phyloP scores from a whole-genome alignment of 2,888 invertebrate genomes.

The Abscondita cerata region DNA sequence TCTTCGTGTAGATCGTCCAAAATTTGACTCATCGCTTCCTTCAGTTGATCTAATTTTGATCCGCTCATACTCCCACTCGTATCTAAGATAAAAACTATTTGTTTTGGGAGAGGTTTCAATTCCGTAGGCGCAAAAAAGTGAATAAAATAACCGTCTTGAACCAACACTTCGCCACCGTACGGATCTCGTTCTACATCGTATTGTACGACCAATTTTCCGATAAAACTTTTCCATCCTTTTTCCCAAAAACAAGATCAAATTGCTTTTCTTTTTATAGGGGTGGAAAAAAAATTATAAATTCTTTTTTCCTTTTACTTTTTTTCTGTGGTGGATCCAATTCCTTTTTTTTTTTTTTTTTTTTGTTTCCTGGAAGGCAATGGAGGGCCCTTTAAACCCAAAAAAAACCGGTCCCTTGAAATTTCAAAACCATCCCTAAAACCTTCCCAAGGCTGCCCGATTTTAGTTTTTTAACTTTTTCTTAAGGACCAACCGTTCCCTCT shows the following conservation, averaged over 20 bases:
- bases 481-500: no score
- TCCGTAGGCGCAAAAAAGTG: slow-evolving; percentile 75
- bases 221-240: slow-evolving; percentile 59
- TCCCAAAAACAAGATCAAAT: slow-evolving; percentile 56
- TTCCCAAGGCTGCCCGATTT: no score
- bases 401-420: no score
- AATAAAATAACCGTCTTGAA: slow-evolving; percentile 75
- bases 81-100: slow-evolving; percentile 76
- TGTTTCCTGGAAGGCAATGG: no score
- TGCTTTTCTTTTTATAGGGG: no score
- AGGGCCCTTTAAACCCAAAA: no score
- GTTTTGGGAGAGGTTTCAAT: slow-evolving; percentile 66
- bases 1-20: slow-evolving; percentile 66
- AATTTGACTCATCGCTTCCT: slow-evolving; percentile 72
- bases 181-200: slow-evolving; percentile 70
- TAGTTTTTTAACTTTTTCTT: no score
- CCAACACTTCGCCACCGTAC: slow-evolving; percentile 66
- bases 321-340: no score
- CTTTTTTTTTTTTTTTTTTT: no score
- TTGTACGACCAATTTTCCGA: slow-evolving; percentile 73
- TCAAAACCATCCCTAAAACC: no score
- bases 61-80: slow-evolving; percentile 79
- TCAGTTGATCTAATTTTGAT: slow-evolving; percentile 69
- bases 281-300: no score
- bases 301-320: no score